These are phyloP conservation scores for Catagonus wagneri DNA, from an alignment of 2,113 vertebrate species.

Conservation along the genomic window DNA sequence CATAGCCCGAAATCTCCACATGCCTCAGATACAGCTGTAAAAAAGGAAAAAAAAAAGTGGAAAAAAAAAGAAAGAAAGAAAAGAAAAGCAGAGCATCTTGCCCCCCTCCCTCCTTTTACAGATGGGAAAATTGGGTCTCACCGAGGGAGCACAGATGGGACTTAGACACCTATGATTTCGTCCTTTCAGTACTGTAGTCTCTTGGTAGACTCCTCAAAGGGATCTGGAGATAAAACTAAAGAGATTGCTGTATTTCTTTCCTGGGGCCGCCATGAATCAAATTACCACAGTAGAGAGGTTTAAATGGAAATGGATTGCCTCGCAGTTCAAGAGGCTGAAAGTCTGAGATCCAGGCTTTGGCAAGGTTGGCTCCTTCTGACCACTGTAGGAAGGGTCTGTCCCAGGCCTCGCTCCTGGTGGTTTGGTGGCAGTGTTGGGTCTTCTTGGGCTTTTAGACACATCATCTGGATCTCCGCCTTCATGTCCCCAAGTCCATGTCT, in stretches of 20 bases:
- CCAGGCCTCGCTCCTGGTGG: too few species aligned
- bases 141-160: neutral
- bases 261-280: fast-evolving
- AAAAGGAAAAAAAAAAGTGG: too few species aligned
- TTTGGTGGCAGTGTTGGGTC: neutral
- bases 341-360: neutral
- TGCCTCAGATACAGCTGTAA: too few species aligned
- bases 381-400: fast-evolving
- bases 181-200: neutral
- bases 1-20: too few species aligned
- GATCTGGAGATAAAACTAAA: neutral
- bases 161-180: neutral
- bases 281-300: neutral
- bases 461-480: neutral
- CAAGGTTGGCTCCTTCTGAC: neutral
- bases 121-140: neutral
- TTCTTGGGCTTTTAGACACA: neutral
- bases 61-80: too few species aligned
- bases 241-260: neutral
- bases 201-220: neutral
- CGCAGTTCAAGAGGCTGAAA: neutral
- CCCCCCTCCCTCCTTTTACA: neutral
- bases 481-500: neutral
- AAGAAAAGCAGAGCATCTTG: neutral
- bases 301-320: too few species aligned